A percentile compares a stretch with the other conserved stretches of the same genome.
Evolutionary conservation across 1,140 invertebrate species (phyloP).

Genomic region (Drosophila azteca): DNA sequence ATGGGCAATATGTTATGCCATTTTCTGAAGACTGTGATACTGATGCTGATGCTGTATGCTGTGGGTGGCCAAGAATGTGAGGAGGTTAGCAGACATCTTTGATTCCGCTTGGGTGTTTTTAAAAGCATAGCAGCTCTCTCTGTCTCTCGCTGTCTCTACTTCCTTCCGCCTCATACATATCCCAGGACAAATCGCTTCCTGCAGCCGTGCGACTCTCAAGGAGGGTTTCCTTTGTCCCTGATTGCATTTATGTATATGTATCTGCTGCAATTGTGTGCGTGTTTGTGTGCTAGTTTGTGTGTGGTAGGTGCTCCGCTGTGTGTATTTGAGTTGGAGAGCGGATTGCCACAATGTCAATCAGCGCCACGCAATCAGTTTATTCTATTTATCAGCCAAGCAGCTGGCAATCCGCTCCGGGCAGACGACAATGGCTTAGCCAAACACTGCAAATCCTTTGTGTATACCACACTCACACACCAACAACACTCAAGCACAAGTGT

Average conservation of each 20-base stretch:
- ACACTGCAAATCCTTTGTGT: constrained; percentile 45
- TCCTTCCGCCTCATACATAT: constrained; percentile 44
- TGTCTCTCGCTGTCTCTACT: constrained; percentile 1
- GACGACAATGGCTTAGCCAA: constrained; percentile 43
- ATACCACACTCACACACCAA: constrained; percentile 9
- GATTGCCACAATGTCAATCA: constrained; percentile 71
- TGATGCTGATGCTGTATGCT: background rate
- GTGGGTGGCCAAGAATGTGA: background rate
- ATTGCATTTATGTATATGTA: constrained; percentile 53
- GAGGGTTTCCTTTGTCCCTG: constrained; percentile 48
- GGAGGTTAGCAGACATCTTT: constrained; percentile 26
- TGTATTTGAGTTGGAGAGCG: constrained; percentile 21
- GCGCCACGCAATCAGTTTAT: constrained; percentile 72
- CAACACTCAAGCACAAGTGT: too few species aligned
- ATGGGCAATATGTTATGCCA: constrained; percentile 57
- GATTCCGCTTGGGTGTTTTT: constrained; percentile 12
- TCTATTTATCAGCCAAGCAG: constrained; percentile 76
- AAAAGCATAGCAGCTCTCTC: background rate
- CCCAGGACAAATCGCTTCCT: constrained; percentile 50
- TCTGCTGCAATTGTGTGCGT: constrained; percentile 56
- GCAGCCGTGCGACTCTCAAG: background rate
- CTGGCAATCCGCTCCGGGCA: constrained; percentile 60
- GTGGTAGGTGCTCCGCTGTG: background rate
- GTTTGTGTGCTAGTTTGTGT: background rate
- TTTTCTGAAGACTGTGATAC: constrained; percentile 40